Conservation (phyloP, 2,797 vertebrate species). For the Tangara arthus region DNA sequence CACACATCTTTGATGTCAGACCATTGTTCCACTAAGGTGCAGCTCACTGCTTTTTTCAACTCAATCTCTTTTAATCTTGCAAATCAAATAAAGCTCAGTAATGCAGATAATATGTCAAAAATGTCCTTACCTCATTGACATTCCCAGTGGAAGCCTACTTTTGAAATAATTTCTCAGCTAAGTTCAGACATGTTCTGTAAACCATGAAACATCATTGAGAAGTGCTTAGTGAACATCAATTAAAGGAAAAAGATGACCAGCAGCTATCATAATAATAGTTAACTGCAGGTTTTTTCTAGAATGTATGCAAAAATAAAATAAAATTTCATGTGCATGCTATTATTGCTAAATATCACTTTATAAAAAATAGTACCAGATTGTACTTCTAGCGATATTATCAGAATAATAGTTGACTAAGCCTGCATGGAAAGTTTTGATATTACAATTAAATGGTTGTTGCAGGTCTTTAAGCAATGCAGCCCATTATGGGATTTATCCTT, state of each 20-base stretch:
- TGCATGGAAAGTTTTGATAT: background rate
- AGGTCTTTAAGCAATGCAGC: conserved; percentile 25
- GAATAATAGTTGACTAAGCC: conserved; percentile 39
- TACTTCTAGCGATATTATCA: conserved; percentile 14
- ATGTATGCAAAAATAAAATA: conserved; percentile 49
- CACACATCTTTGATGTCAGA: conserved; percentile 40
- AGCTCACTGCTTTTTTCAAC: conserved; percentile 51
- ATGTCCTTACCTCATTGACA: conserved; percentile 62
- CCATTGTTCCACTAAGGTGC: conserved; percentile 48
- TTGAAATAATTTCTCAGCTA: conserved; percentile 68
- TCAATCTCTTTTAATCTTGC: conserved; percentile 61
- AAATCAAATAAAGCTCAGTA: conserved; percentile 71
- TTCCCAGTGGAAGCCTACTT: conserved; percentile 50
- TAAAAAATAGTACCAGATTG: conserved; percentile 34
- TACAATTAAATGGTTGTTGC: conserved; percentile 15
- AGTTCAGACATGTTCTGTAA: conserved; percentile 65
- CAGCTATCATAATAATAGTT: conserved; percentile 22
- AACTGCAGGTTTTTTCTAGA: conserved; percentile 36
- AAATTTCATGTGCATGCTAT: conserved; percentile 1
- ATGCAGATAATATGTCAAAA: conserved; percentile 63
- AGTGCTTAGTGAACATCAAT: conserved; percentile 36
- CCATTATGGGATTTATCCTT: conserved; percentile 59
- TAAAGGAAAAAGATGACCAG: conserved; percentile 27
- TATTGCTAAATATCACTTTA: conserved; percentile 59
- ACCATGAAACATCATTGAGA: conserved; percentile 58